Conservation (phyloP, 2,113 vertebrate species). For the Gulo gulo region DNA sequence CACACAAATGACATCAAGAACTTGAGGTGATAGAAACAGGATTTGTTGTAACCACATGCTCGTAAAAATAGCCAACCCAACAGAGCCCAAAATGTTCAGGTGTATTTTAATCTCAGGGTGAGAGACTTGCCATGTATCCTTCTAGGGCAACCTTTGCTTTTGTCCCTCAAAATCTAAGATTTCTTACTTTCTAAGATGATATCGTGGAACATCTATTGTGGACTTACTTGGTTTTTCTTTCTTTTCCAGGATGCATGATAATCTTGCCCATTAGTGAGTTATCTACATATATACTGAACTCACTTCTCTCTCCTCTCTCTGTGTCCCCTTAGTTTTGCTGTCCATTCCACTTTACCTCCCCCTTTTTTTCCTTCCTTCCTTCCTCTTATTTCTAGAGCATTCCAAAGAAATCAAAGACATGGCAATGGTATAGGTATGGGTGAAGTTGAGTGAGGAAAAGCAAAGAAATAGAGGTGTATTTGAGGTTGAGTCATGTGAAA, state of each 20-base stretch:
- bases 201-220: background rate
- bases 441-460: background rate
- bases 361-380: background rate
- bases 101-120: slow-evolving; percentile 21
- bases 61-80: slow-evolving; percentile 37
- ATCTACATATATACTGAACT: background rate
- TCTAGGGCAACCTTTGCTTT: background rate
- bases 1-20: background rate
- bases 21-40: background rate
- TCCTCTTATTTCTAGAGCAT: background rate
- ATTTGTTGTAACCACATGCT: slow-evolving; percentile 56
- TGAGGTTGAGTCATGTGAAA: background rate
- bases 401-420: background rate
- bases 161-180: background rate
- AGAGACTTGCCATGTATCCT: background rate
- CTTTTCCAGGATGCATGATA: background rate
- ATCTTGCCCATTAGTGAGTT: background rate
- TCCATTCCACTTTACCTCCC: background rate
- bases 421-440: background rate
- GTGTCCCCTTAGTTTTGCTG: background rate
- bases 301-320: background rate
- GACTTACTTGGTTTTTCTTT: background rate
- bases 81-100: background rate
- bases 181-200: background rate
- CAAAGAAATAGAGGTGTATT: background rate